A percentile compares a stretch with the other conserved stretches of the same genome.
Evolutionary conservation across 2,888 invertebrate genomes (phyloP).

Genomic region (Emmelina monodactyla): DNA sequence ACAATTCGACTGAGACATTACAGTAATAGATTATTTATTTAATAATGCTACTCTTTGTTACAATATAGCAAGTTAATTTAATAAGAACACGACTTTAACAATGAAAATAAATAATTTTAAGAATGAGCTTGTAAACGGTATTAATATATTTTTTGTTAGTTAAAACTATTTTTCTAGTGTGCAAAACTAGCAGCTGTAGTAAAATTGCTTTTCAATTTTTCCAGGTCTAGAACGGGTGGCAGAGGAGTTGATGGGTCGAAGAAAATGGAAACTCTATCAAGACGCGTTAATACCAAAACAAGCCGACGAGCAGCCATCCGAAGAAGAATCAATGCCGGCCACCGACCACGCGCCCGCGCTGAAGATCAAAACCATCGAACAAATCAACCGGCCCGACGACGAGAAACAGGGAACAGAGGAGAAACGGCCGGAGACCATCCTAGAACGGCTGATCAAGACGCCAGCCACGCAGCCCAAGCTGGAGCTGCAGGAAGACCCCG

Average conservation of each 20-base stretch:
- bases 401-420: constrained; percentile 27
- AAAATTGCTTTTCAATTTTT: constrained; percentile 24
- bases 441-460: constrained; percentile 60
- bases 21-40: too few relatives aligned
- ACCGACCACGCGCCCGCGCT: constrained; percentile 54
- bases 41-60: too few relatives aligned
- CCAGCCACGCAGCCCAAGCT: constrained; percentile 54
- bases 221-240: constrained; percentile 94
- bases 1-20: too few relatives aligned
- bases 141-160: too few relatives aligned
- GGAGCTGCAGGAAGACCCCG: constrained; percentile 50
- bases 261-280: constrained; percentile 95
- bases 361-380: constrained; percentile 62
- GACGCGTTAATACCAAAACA: constrained; percentile 69
- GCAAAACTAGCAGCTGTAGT: too few relatives aligned
- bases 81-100: too few relatives aligned
- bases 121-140: too few relatives aligned
- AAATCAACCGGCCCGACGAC: constrained; percentile 54
- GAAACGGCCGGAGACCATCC: constrained; percentile 52
- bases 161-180: too few relatives aligned
- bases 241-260: constrained; percentile 96
- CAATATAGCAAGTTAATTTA: too few relatives aligned
- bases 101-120: too few relatives aligned
- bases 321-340: constrained; percentile 53
- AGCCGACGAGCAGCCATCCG: constrained; percentile 49